Evolutionary conservation across 2,113 vertebrate species (phyloP).

Genomic region (Otis tarda): DNA sequence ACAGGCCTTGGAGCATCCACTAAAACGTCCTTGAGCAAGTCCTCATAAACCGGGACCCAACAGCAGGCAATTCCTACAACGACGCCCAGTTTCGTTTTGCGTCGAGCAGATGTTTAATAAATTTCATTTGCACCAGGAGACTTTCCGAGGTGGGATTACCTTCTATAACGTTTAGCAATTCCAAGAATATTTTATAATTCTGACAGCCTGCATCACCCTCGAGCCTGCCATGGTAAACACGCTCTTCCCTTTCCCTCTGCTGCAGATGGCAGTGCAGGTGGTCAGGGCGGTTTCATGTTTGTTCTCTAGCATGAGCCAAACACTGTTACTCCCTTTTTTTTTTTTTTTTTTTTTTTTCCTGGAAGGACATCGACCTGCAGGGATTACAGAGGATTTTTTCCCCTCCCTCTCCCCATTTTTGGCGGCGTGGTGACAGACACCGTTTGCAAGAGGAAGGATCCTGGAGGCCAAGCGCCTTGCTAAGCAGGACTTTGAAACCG

Average conservation of each 20-base stretch:
- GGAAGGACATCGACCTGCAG: neutral
- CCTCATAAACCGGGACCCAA: neutral
- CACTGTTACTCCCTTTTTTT: neutral
- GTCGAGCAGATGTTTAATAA: neutral
- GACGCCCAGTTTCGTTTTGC: neutral
- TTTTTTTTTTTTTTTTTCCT: neutral
- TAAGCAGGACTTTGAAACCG: neutral
- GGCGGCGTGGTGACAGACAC: neutral
- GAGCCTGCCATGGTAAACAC: slow-evolving; percentile 9
- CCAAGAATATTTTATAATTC: slow-evolving; percentile 25
- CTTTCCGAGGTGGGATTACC: neutral
- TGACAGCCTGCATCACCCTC: slow-evolving; percentile 21
- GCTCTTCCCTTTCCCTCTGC: neutral
- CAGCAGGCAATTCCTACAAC: neutral
- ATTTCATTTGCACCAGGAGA: neutral
- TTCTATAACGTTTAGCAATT: neutral
- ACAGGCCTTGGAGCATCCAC: neutral
- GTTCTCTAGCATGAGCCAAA: neutral
- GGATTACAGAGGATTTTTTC: neutral
- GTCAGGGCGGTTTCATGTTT: neutral
- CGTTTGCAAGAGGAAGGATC: neutral
- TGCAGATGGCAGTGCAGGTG: neutral
- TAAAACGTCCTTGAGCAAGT: neutral
- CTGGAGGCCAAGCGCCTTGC: neutral
- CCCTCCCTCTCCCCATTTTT: neutral